phyloP scores from a whole-genome alignment of 2,113 vertebrate genomes.

The Corynorhinus townsendii region DNA sequence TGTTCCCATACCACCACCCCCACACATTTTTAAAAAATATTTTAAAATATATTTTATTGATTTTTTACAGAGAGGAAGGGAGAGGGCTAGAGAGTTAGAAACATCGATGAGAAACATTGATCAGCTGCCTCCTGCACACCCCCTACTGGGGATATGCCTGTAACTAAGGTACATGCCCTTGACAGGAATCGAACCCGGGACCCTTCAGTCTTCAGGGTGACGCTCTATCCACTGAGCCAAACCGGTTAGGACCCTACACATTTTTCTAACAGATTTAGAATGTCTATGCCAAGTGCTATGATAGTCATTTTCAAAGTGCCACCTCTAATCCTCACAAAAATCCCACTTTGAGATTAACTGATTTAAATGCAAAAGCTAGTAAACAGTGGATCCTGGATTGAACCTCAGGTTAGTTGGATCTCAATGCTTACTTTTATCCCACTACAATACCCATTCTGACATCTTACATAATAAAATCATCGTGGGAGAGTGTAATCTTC shows the following conservation, averaged over 20 bases:
- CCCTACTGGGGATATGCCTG: too few species aligned
- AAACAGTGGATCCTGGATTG: background rate
- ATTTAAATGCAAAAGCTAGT: background rate
- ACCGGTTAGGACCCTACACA: background rate
- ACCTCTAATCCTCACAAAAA: background rate
- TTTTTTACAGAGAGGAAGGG: too few species aligned
- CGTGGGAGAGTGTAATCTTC: background rate
- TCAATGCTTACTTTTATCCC: background rate
- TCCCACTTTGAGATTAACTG: background rate
- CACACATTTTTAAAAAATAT: background rate
- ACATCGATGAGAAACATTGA: too few species aligned
- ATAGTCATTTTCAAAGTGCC: background rate
- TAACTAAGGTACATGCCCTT: too few species aligned
- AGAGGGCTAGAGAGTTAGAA: too few species aligned
- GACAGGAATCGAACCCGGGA: too few species aligned
- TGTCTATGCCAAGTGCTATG: background rate
- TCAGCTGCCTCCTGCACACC: too few species aligned
- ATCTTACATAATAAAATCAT: constrained; percentile 7
- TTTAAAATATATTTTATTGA: too few species aligned
- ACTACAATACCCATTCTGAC: background rate
- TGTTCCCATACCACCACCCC: background rate
- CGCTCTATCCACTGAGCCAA: too few species aligned
- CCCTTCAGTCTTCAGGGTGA: too few species aligned
- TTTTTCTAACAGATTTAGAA: background rate
- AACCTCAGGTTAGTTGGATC: background rate